Conservation (phyloP, 1,140 invertebrate genomes). For the Agraylea sexmaculata region DNA sequence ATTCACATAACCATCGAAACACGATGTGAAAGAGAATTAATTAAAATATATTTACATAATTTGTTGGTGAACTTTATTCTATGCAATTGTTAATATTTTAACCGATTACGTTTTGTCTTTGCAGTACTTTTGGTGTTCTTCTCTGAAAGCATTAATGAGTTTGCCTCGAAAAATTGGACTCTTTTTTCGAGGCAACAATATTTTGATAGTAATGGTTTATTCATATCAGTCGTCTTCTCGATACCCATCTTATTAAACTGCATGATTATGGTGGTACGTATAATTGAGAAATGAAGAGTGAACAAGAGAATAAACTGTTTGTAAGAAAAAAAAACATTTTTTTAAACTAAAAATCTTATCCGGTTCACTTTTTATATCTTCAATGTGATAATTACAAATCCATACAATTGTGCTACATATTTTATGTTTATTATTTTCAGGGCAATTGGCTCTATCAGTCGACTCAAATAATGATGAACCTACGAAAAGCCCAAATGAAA, state of each 20-base stretch:
- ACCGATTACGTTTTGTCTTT: conserved; percentile 35
- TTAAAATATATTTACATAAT: conserved; percentile 12
- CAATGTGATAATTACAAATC: conserved; percentile 5
- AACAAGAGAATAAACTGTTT: too few species aligned
- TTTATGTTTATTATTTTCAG: conserved; percentile 34
- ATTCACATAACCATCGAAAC: too few species aligned
- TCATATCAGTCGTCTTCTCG: conserved; percentile 85
- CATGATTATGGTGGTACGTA: conserved; percentile 85
- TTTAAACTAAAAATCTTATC: not conserved
- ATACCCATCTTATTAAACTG: conserved; percentile 82
- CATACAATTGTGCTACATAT: conserved; percentile 8
- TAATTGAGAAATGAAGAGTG: too few species aligned
- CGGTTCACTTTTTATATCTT: conserved; percentile 4
- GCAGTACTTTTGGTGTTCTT: conserved; percentile 75
- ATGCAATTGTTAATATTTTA: conserved; percentile 13
- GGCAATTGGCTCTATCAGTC: conserved; percentile 78
- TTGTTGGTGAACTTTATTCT: conserved; percentile 17
- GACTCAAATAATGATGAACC: conserved; percentile 68
- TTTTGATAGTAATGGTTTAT: conserved; percentile 84
- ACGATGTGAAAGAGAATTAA: too few species aligned
- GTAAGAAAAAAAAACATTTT: conserved; percentile 5
- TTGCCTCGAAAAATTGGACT: conserved; percentile 74
- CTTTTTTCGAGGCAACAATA: conserved; percentile 82
- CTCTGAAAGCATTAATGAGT: conserved; percentile 78
- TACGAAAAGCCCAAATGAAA: conserved; percentile 65